Evolutionary conservation across 2,888 invertebrate genomes (phyloP).

Genomic region (Anagyrus pseudococci): DNA sequence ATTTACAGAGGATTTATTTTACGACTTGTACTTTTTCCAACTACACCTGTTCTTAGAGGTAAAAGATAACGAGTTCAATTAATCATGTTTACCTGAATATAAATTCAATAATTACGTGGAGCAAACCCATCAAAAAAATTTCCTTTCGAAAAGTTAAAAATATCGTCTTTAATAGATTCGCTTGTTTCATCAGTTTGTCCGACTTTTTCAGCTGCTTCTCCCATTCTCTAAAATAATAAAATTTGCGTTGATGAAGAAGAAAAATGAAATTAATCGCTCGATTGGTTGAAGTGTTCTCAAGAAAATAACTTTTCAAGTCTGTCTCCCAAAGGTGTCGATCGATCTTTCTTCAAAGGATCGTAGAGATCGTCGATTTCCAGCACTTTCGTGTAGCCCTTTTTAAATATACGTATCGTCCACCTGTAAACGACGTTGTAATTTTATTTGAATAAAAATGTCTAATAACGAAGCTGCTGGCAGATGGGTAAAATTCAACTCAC

Average conservation of each 20-base stretch:
- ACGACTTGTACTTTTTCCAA: too few relatives aligned
- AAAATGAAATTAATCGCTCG: too few relatives aligned
- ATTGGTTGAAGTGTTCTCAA: background rate
- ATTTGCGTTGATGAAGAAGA: background rate
- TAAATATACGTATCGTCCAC: conserved; percentile 81
- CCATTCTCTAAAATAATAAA: conserved; percentile 63
- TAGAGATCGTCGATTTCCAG: conserved; percentile 78
- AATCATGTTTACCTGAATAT: conserved; percentile 45
- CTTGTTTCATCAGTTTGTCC: conserved; percentile 50
- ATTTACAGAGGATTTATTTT: too few relatives aligned
- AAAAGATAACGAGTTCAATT: too few relatives aligned
- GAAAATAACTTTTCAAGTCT: conserved; percentile 68
- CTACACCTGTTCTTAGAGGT: too few relatives aligned
- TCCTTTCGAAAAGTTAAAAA: conserved; percentile 60
- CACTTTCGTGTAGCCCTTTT: conserved; percentile 75
- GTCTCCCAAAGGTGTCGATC: conserved; percentile 73
- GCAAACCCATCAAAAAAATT: conserved; percentile 60
- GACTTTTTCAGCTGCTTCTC: conserved; percentile 59
- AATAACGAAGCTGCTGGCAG: too few relatives aligned
- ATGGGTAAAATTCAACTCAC: conserved; percentile 60
- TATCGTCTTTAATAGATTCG: conserved; percentile 62
- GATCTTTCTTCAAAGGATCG: conserved; percentile 72
- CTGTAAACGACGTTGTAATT: conserved; percentile 59
- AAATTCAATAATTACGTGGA: conserved; percentile 61
- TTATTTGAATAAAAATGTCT: background rate